These are phyloP conservation scores for Trididemnum nubilum DNA, from an alignment of 23 tunicate species.

Conservation along the genomic window DNA sequence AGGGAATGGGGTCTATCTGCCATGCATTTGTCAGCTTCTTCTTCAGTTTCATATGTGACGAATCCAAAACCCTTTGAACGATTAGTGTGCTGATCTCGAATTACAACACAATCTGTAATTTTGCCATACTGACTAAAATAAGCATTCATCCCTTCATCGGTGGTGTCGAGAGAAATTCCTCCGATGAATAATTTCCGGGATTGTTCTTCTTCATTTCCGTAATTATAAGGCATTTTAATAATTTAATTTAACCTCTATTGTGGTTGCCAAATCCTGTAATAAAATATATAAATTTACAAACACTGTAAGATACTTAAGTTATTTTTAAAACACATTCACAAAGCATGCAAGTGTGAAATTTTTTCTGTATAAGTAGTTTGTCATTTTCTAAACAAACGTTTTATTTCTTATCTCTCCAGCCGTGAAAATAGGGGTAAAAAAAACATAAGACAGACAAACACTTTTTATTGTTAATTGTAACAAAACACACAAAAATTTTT, in stretches of 20 bases:
- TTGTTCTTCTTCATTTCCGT: constrained; percentile 76
- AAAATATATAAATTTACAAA: too few relatives aligned
- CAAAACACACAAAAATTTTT: too few relatives aligned
- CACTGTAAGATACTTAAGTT: too few relatives aligned
- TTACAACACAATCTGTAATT: constrained; percentile 70
- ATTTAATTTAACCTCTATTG: not conserved
- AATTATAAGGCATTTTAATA: constrained; percentile 56
- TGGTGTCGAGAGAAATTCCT: constrained; percentile 65
- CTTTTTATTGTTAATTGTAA: too few relatives aligned
- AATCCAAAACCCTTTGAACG: constrained; percentile 90
- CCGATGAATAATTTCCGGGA: constrained; percentile 74
- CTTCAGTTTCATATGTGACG: constrained; percentile 75
- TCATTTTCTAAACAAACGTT: too few relatives aligned
- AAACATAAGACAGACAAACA: too few relatives aligned
- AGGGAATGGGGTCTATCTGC: constrained; percentile 62
- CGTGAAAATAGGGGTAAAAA: too few relatives aligned
- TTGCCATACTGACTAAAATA: constrained; percentile 69
- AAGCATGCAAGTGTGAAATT: too few relatives aligned
- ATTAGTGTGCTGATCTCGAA: constrained; percentile 38
- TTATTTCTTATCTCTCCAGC: too few relatives aligned
- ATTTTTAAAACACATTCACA: too few relatives aligned
- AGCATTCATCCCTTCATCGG: constrained; percentile 57
- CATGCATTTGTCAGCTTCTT: constrained; percentile 81
- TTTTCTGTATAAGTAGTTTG: too few relatives aligned
- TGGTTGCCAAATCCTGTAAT: too few relatives aligned